Percentiles rank a stretch among this genome's conserved stretches.
Evolutionary conservation across 1,140 invertebrate species (phyloP).

Genomic region (Drosophila hydei): DNA sequence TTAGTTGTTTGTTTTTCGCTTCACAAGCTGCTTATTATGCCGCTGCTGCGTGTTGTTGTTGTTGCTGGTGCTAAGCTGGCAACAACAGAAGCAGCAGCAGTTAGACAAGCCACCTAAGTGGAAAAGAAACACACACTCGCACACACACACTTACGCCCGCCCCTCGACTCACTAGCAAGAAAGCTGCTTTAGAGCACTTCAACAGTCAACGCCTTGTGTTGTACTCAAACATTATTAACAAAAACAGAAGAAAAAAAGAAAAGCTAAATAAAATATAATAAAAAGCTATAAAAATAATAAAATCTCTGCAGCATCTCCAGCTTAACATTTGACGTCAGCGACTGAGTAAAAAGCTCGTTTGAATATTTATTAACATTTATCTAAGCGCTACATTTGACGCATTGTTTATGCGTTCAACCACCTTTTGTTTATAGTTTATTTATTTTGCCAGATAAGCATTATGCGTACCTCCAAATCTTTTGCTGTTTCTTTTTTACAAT

Average conservation of each 20-base stretch:
- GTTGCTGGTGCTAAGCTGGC: conserved; percentile 51
- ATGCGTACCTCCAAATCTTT: conserved; percentile 4
- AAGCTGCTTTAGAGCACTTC: conserved; percentile 50
- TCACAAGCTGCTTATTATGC: conserved; percentile 59
- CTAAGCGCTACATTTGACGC: conserved; percentile 20
- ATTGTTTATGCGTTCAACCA: conserved; percentile 25
- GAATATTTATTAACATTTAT: conserved; percentile 41
- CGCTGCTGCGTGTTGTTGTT: conserved; percentile 17
- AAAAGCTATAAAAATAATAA: conserved; percentile 14
- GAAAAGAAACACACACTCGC: not conserved
- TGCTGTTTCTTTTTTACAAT: too few relatives aligned
- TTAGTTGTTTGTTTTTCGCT: conserved; percentile 56
- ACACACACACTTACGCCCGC: not conserved
- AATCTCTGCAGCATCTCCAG: conserved; percentile 23
- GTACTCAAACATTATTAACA: conserved; percentile 53
- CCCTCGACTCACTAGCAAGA: conserved; percentile 17
- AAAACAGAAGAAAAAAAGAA: conserved; percentile 14
- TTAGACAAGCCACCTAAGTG: conserved; percentile 33
- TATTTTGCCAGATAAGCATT: conserved; percentile 1
- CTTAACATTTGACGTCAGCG: conserved; percentile 1
- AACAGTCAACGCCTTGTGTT: conserved; percentile 64
- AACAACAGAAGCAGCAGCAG: conserved; percentile 34
- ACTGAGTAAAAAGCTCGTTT: conserved; percentile 1
- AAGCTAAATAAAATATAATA: conserved; percentile 13
- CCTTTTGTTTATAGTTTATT: conserved; percentile 14